Base-by-base conservation (phyloP, 2,113 vertebrate genomes). In the Lophochroa leadbeateri region DNA sequence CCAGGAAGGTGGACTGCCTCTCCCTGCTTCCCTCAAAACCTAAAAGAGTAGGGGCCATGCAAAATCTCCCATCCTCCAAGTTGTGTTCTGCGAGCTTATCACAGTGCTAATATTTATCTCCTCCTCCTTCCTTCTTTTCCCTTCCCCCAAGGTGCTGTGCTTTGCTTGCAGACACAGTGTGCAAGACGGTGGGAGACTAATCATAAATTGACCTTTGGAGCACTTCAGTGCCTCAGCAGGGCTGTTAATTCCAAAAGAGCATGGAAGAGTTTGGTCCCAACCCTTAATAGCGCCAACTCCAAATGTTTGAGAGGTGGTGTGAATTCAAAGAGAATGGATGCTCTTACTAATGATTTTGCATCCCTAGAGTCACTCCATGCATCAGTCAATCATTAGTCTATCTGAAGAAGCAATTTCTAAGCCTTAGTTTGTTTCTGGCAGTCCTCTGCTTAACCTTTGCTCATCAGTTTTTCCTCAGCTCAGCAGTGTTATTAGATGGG, bases 201-300 rank as follows among this genome's bases (percentile, higher is more conserved):
- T 78, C 43, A 50, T 65, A 80, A 87, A 80, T 9, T 97, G 95
- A 94, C 96, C 96, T 98, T 85, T 95, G 97, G 58, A 57, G 82
- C 90, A 76, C 82, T 96, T 86, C 58, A 27, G 76, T 93, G 55
- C 64, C 39, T 88, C 72, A 72, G 16, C 65, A n/a, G n/a, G 46
- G 43, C 24, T 90, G 71, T 68, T 88, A 61, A 37, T 84, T 94
- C 72, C 57, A 25, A 77, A 80, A 92, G 58, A 88, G 49, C 44
- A 17, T 17, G 1, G 23, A 57, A 64, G 78, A 81, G 37, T 87
- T 92, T 90, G 39, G 50, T 86, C 67, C 18, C 25, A 91, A 85
- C 75, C 49, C 39, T 64, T 75, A 6, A 35, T 27, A 85, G 28
- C 23, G 11, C 58, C n/a, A 64, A 37, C 78, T 79, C 23, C 17